Conservation (phyloP, 2,797 vertebrate species). For the Natrix natrix region DNA sequence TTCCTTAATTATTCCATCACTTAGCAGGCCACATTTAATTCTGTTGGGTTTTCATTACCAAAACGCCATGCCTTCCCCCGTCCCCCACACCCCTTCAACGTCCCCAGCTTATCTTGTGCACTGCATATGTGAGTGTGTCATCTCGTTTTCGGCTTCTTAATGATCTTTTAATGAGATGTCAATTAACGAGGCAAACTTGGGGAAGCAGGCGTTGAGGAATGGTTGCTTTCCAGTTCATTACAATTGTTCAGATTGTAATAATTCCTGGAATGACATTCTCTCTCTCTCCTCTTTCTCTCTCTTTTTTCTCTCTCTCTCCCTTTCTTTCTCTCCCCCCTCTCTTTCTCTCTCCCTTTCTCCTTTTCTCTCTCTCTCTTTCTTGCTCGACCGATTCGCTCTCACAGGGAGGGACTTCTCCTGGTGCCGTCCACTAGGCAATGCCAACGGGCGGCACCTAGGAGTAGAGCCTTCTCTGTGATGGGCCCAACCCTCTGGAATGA, state of each 20-base stretch:
- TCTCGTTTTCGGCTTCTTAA: conserved; percentile 64
- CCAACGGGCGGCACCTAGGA: too few relatives aligned
- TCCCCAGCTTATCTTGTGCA: conserved; percentile 59
- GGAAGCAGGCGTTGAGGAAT: conserved; percentile 65
- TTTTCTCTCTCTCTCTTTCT: too few relatives aligned
- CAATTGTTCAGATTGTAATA: conserved; percentile 60
- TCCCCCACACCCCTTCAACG: neutral
- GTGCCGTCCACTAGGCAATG: too few relatives aligned
- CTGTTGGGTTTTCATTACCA: conserved; percentile 40
- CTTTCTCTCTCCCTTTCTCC: too few relatives aligned
- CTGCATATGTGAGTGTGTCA: neutral
- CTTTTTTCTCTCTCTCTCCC: too few relatives aligned
- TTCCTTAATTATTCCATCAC: conserved; percentile 23
- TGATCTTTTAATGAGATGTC: conserved; percentile 71
- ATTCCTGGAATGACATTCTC: conserved; percentile 52
- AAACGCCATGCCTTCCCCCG: neutral
- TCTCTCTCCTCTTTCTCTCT: conserved; percentile 21
- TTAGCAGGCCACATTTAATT: neutral
- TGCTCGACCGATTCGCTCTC: too few relatives aligned
- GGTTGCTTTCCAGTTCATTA: conserved; percentile 61
- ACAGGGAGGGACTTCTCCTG: too few relatives aligned
- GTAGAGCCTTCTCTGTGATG: too few relatives aligned
- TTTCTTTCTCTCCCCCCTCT: accelerated
- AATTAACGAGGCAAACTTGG: conserved; percentile 72
- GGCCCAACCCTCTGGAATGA: too few relatives aligned